Evolutionary conservation across 2,888 invertebrate species (phyloP), one percentile per base, ranked within the genome.

Genomic region (Stenoptilia bipunctidactyla): DNA sequence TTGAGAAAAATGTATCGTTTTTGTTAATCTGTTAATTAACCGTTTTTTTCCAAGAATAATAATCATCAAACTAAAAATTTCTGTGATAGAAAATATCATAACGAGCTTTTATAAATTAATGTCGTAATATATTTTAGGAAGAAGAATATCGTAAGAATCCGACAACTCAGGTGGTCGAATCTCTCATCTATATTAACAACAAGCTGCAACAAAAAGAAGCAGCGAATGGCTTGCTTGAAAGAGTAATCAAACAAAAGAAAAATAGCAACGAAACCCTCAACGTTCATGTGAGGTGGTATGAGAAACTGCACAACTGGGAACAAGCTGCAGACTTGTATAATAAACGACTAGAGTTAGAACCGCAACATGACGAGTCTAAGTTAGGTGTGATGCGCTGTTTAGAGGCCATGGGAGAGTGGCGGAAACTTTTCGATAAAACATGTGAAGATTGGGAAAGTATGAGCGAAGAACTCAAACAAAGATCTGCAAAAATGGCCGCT

Each of bases 291-390:
- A 88, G 94, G 1, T 99, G 99, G 99, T 98, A 98, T 66, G 99
- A 99, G 68, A 98, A 99, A 66, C 79, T 99, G 1, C 97, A 99
- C 69, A 97, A 98, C 63, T 99, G 98, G 98, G 97, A 98, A 51
- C 94, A 95, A 63, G 99, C 99, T 0, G 74, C 97, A 40, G 88
- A 91, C 43, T 88, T 96, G 4, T 99, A 99, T 61, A 88, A 90
- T 45, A 89, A 90, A 43, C 92, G 93, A 57, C 73, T 94, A 39
- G 87, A 89, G 35, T 76, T 79, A 0, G 88, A 90, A 50, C 85
- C 88, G 0, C 75, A 87, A 15, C 92, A 96, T 56, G 77, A 90
- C 13, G 94, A 95, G 34, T 89, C 95, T 0, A 89, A 89, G n/a
- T 75, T 98, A 27, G 98, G 98, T 0, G 91, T 95, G 63, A 97